A percentile compares a stretch with the other conserved stretches of the same genome.
Conservation (phyloP, 2,113 vertebrate species). For the Turdus rufiventris region DNA sequence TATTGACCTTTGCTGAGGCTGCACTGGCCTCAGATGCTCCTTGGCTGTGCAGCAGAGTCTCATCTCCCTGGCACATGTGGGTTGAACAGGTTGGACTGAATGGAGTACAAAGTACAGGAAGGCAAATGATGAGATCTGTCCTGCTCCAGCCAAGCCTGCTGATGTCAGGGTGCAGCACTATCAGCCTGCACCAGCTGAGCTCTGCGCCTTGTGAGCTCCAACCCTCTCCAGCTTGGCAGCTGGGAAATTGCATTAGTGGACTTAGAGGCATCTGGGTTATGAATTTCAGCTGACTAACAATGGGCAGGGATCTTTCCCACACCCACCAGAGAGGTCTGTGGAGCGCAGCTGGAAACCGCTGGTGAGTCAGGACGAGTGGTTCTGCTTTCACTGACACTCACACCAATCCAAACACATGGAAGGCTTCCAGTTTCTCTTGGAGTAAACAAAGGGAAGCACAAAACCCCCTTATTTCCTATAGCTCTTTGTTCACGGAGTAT, state of each 20-base stretch:
- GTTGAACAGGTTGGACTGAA: neutral
- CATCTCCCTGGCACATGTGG: neutral
- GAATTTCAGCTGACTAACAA: constrained; percentile 33
- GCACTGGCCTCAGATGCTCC: neutral
- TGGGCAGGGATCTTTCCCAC: constrained; percentile 40
- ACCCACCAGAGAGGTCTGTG: neutral
- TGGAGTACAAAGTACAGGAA: neutral
- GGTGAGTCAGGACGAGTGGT: neutral
- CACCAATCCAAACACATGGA: neutral
- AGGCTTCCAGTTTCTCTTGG: neutral
- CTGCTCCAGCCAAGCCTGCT: neutral
- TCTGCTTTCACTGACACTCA: neutral
- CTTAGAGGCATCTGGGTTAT: constrained; percentile 29
- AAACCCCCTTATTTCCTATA: neutral
- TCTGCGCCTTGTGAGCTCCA: constrained; percentile 4
- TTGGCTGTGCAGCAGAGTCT: neutral
- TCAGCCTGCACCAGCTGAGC: constrained; percentile 36
- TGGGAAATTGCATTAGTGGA: constrained; percentile 3
- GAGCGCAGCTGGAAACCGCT: neutral
- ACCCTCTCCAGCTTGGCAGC: neutral
- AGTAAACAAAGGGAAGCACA: constrained; percentile 11
- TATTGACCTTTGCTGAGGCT: neutral
- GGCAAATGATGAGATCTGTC: neutral
- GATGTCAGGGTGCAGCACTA: neutral
- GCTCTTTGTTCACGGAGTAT: neutral